phyloP scores from a whole-genome alignment of 2,797 vertebrate genomes.

The Knipowitschia caucasica region DNA sequence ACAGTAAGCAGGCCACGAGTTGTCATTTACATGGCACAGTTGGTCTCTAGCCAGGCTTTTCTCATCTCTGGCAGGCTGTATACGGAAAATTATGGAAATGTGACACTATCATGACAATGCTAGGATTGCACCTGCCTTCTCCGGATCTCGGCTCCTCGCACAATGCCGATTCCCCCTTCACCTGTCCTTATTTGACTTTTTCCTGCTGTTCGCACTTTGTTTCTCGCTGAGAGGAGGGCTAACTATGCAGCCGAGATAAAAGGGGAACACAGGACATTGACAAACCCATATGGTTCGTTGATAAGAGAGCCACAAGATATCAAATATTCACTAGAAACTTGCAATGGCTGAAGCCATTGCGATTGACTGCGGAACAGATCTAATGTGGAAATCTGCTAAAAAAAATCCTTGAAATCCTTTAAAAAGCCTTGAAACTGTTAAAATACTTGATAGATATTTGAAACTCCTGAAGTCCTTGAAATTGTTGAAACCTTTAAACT shows the following conservation, averaged over 20 bases:
- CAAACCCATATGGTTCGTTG: constrained; percentile 1
- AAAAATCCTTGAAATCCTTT: too few relatives aligned
- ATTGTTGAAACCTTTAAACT: too few relatives aligned
- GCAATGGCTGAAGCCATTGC: too few relatives aligned
- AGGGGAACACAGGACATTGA: neutral
- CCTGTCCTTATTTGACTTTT: constrained; percentile 15
- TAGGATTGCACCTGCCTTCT: constrained; percentile 2
- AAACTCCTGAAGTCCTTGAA: too few relatives aligned
- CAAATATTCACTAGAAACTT: constrained; percentile 8
- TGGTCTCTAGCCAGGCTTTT: constrained; percentile 47
- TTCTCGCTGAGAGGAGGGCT: neutral
- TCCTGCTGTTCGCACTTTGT: constrained; percentile 6
- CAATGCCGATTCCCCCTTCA: constrained; percentile 9
- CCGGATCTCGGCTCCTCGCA: neutral
- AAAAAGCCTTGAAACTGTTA: too few relatives aligned
- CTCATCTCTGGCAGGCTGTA: constrained; percentile 41
- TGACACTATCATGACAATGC: constrained; percentile 18
- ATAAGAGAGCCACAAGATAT: neutral
- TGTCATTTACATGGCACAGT: constrained; percentile 60
- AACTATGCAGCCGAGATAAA: neutral
- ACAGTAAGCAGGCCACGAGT: constrained; percentile 58
- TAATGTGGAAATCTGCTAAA: too few relatives aligned
- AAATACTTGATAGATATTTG: too few relatives aligned
- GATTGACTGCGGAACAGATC: too few relatives aligned
- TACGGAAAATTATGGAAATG: constrained; percentile 43